Conservation (phyloP, 2,797 vertebrate genomes). For the Pseudomugil gertrudae region DNA sequence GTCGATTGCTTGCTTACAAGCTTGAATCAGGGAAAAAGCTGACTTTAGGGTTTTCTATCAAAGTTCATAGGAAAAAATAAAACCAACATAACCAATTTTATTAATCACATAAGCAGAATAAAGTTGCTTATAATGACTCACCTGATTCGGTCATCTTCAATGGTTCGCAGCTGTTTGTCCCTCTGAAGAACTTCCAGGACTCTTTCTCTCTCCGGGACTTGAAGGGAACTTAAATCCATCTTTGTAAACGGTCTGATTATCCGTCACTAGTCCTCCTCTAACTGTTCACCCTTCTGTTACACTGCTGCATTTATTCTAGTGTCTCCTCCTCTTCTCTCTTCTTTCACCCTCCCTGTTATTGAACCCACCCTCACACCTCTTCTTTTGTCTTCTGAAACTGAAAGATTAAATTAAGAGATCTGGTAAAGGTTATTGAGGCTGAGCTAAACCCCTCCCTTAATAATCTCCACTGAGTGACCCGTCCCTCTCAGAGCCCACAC, state of each 20-base stretch:
- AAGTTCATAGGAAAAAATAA: background rate
- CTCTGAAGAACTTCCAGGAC: conserved; percentile 89
- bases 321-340: conserved; percentile 27
- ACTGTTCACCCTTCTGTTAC: conserved; percentile 14
- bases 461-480: conserved; percentile 2
- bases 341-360: conserved; percentile 29
- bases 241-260: conserved; percentile 27
- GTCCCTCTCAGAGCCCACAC: conserved; percentile 34
- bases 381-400: conserved; percentile 32
- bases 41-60: background rate
- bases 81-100: no score
- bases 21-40: background rate
- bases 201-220: conserved; percentile 82
- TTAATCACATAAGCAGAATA: no score
- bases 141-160: conserved; percentile 90
- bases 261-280: conserved; percentile 23
- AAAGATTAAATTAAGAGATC: conserved; percentile 6
- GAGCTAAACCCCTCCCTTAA: background rate
- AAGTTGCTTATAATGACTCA: conserved; percentile 48
- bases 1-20: no score
- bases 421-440: conserved; percentile 4
- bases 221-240: conserved; percentile 85
- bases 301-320: conserved; percentile 10
- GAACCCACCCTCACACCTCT: conserved; percentile 22
- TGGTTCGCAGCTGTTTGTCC: conserved; percentile 84